phyloP scores from a whole-genome alignment of 1,140 invertebrate species.

The Dinothrombium tinctorium region DNA sequence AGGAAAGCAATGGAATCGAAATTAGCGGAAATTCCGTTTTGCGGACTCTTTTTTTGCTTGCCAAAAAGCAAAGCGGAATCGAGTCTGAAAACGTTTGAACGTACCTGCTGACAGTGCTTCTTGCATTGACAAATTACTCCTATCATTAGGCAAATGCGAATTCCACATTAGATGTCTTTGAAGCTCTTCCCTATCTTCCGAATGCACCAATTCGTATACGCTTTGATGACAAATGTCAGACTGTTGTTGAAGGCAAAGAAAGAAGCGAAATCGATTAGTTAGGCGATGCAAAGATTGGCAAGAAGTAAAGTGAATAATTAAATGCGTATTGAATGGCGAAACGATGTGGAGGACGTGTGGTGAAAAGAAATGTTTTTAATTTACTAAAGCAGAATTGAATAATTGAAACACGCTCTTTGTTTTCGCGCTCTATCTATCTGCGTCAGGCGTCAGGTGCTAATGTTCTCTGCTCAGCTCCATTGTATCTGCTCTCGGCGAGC shows the following conservation, averaged over 20 bases:
- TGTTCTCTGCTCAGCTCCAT: too few species aligned
- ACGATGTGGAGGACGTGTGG: too few species aligned
- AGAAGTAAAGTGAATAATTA: not conserved
- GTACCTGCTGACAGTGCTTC: conserved; percentile 15
- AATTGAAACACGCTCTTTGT: too few species aligned
- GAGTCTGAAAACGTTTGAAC: not conserved
- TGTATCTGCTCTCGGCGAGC: too few species aligned
- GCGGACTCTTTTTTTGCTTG: not conserved
- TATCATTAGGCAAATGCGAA: conserved; percentile 26
- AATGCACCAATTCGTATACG: conserved; percentile 94
- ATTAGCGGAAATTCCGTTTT: too few species aligned
- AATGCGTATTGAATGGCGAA: too few species aligned
- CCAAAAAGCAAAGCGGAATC: not conserved
- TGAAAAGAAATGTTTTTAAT: too few species aligned
- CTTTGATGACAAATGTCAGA: conserved; percentile 98
- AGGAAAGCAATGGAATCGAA: not conserved
- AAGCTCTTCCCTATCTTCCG: conserved; percentile 89
- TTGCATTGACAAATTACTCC: conserved; percentile 11
- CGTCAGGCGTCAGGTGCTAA: too few species aligned
- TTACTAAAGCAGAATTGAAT: too few species aligned
- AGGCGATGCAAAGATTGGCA: not conserved
- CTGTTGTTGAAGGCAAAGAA: too few species aligned
- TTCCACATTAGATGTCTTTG: conserved; percentile 91
- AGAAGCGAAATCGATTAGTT: not conserved
- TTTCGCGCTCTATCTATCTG: too few species aligned